Percentiles rank a stretch among this genome's conserved stretches.
Conservation (phyloP, 2,888 invertebrate genomes). For the Agrotis segetum region DNA sequence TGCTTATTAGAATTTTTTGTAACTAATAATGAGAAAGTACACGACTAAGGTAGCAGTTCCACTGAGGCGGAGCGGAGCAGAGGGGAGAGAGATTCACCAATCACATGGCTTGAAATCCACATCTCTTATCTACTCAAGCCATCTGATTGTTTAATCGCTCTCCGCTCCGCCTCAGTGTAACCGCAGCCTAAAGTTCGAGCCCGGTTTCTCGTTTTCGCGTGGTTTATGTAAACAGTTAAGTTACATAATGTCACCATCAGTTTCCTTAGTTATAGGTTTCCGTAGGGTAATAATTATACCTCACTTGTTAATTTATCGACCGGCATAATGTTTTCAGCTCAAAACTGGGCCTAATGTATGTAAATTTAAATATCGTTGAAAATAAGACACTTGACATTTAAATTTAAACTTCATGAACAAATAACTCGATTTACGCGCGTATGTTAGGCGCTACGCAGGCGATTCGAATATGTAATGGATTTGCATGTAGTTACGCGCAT, state of each 20-base stretch:
- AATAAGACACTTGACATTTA: constrained; percentile 18
- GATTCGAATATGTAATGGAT: background rate
- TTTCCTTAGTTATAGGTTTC: background rate
- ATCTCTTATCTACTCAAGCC: no score
- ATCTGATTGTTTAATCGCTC: no score
- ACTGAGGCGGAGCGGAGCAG: no score
- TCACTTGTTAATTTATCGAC: constrained; percentile 2
- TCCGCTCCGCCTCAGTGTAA: no score
- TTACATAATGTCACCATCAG: background rate
- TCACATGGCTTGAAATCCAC: no score
- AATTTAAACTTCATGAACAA: constrained; percentile 8
- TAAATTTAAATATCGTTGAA: constrained; percentile 27
- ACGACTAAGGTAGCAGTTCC: no score
- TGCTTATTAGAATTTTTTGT: background rate
- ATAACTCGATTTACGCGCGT: constrained; percentile 7
- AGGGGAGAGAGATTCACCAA: no score
- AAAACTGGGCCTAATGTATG: constrained; percentile 57
- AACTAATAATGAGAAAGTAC: background rate
- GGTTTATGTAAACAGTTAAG: background rate
- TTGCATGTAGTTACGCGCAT: background rate
- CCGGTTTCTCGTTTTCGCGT: background rate
- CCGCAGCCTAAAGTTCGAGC: no score
- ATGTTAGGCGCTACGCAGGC: background rate
- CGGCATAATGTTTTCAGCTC: constrained; percentile 7
- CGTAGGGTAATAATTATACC: constrained; percentile 13